Evolutionary conservation across 1,140 invertebrate genomes (phyloP).

Genomic region (Laupala kohalensis): DNA sequence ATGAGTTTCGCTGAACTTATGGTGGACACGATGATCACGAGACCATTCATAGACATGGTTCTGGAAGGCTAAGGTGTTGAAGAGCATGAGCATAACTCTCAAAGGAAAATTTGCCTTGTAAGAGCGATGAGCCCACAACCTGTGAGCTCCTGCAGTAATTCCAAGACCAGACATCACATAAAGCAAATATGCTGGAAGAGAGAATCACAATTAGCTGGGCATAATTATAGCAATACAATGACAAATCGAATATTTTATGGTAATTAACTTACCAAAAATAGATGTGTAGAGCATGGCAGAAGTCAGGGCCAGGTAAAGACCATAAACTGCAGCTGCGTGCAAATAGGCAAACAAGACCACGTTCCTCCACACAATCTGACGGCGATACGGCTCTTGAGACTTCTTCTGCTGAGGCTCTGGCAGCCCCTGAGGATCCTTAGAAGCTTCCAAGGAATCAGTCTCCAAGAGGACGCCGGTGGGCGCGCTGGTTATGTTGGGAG

Average conservation of each 20-base stretch:
- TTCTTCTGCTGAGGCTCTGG: slow-evolving; percentile 7
- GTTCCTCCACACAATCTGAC: slow-evolving; percentile 83
- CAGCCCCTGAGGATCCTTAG: slow-evolving; percentile 3
- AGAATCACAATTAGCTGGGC: background rate
- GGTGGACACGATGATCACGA: slow-evolving; percentile 88
- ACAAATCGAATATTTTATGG: too few relatives aligned
- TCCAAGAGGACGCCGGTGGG: slow-evolving; percentile 50
- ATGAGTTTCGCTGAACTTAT: slow-evolving; percentile 91
- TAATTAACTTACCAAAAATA: slow-evolving; percentile 54
- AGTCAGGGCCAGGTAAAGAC: slow-evolving; percentile 63
- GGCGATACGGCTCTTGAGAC: slow-evolving; percentile 29
- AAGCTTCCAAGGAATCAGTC: slow-evolving; percentile 31
- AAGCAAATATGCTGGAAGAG: slow-evolving; percentile 44
- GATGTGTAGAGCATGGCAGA: slow-evolving; percentile 64
- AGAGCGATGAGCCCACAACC: slow-evolving; percentile 85
- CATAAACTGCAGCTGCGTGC: slow-evolving; percentile 75
- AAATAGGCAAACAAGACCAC: slow-evolving; percentile 71
- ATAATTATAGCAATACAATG: too few relatives aligned
- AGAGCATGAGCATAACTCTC: slow-evolving; percentile 57
- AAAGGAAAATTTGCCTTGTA: slow-evolving; percentile 89
- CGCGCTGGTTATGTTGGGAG: slow-evolving; percentile 41
- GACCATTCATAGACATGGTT: slow-evolving; percentile 90
- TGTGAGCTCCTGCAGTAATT: slow-evolving; percentile 87
- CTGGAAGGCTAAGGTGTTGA: slow-evolving; percentile 80
- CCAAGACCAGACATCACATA: slow-evolving; percentile 63